Evolutionary conservation across 2,888 invertebrate species (phyloP).

Genomic region (Drosophila anomelani): DNA sequence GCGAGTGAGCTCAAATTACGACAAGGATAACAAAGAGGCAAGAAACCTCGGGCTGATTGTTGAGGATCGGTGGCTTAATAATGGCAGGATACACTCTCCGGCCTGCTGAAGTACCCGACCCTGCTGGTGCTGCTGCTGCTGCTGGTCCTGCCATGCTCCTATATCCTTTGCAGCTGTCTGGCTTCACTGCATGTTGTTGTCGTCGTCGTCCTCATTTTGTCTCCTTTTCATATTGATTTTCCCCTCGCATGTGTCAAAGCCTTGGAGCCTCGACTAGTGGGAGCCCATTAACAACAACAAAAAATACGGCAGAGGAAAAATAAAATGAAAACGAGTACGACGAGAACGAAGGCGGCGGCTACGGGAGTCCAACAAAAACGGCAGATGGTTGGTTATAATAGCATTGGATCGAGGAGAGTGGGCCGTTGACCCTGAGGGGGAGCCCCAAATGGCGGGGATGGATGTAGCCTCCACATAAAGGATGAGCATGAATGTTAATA

Average conservation of each 20-base stretch:
- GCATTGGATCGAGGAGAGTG: slow-evolving; percentile 51
- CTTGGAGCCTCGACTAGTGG: slow-evolving; percentile 46
- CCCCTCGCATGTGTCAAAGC: slow-evolving; percentile 21
- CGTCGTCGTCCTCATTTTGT: slow-evolving; percentile 18
- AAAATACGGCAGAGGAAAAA: slow-evolving; percentile 11
- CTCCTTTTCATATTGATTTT: slow-evolving; percentile 61
- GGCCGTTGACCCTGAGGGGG: slow-evolving; percentile 69
- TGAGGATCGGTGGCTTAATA: slow-evolving; percentile 39
- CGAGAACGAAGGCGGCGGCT: background rate
- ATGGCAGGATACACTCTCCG: slow-evolving; percentile 35
- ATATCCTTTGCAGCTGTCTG: slow-evolving; percentile 46
- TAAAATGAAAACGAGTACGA: slow-evolving; percentile 16
- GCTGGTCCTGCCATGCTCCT: slow-evolving; percentile 18
- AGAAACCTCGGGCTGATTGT: slow-evolving; percentile 14
- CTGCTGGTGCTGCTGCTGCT: slow-evolving; percentile 45
- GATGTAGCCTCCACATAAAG: slow-evolving; percentile 45
- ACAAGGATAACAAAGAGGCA: slow-evolving; percentile 11
- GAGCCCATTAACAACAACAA: slow-evolving; percentile 41
- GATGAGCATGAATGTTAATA: slow-evolving; percentile 77
- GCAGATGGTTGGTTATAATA: slow-evolving; percentile 75
- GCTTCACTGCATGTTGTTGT: slow-evolving; percentile 27
- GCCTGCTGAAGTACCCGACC: slow-evolving; percentile 49
- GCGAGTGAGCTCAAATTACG: slow-evolving; percentile 46
- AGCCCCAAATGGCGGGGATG: slow-evolving; percentile 8
- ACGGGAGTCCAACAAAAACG: slow-evolving; percentile 31